Base-by-base conservation (phyloP, 2,797 vertebrate genomes). In the Novumbra hubbsi region DNA sequence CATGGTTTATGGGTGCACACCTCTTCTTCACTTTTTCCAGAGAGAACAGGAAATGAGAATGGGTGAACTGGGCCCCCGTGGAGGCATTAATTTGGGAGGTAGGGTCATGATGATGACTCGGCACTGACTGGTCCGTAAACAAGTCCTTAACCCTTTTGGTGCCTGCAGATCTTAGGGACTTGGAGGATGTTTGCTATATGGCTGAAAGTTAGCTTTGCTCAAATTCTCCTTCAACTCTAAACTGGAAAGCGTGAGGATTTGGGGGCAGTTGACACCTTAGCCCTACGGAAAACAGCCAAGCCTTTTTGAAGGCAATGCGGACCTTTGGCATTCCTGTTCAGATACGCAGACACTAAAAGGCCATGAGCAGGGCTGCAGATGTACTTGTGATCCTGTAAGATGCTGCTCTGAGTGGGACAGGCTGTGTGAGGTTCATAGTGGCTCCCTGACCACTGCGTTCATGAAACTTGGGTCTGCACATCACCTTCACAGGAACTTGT, bases 21-120 rank as follows among this genome's bases (percentile, higher is more conserved):
- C 41, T 91, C 93, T 95, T 97, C 93, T 96, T 96, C 94, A 90
- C 94, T 97, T 96, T 92, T 98, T 98, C 90, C 97, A 99, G 97
- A 98, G 96, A 93, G 97, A 99, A 96, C 96, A 98, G 96, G 97
- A 99, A 94, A 96, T 97, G 96, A 98, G 97, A 96, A 97, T 94
- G 95, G 95, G 95, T 94, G 98, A 99, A 93, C 95, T 98, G 95
- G 96, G 96, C 94, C 95, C 95, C 91, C 96, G 97, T 93, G 97
- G 98, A 97, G 94, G 94, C 92, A 94, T 96, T 94, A 98, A 96
- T 95, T 95, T 99, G 95, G 96, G 96, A 98, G 98, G 98, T 99
- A 98, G 89, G 97, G 94, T 95, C 93, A 93, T 91, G 88, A 94
- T 88, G 91, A 88, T 93, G 68, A 71, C 70, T 70, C 48, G 70